phyloP scores from a whole-genome alignment of 1,140 invertebrate species.

The Lucilia cuprina region DNA sequence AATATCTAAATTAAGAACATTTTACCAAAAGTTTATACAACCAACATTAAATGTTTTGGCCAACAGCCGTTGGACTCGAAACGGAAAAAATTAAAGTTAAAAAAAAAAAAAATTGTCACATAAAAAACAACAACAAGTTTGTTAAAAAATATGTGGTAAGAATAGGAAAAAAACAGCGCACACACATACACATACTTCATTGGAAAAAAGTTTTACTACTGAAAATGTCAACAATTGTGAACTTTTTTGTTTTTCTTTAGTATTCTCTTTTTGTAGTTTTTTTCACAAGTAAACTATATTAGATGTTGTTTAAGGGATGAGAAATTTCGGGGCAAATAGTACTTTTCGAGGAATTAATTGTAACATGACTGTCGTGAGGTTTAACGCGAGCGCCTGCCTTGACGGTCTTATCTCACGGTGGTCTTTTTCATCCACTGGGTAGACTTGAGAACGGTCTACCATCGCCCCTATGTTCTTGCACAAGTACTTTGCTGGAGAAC shows the following conservation, averaged over 20 bases:
- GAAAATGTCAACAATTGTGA: constrained; percentile 49
- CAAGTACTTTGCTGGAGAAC: no score
- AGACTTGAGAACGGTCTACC: no score
- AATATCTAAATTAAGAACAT: constrained; percentile 26
- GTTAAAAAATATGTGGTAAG: constrained; percentile 27
- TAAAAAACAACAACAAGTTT: constrained; percentile 12
- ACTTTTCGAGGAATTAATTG: no score
- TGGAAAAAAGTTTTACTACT: constrained; percentile 47
- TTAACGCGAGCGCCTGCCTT: no score
- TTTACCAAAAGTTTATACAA: constrained; percentile 22
- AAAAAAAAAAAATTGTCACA: constrained; percentile 27
- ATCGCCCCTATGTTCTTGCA: no score
- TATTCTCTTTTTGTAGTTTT: neutral
- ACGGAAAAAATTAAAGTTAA: neutral
- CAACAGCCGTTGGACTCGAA: neutral
- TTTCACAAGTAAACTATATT: no score
- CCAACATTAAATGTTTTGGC: constrained; percentile 25
- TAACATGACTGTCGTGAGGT: no score
- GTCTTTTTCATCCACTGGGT: no score
- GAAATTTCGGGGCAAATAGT: no score
- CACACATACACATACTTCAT: neutral
- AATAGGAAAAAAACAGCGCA: constrained; percentile 1
- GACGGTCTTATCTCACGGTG: no score
- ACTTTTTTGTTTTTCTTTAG: constrained; percentile 40
- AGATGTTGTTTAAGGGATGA: no score